Evolutionary conservation across 2,797 vertebrate species (phyloP), one percentile per base, ranked within the genome.

Genomic region (Protosalanx chinensis): DNA sequence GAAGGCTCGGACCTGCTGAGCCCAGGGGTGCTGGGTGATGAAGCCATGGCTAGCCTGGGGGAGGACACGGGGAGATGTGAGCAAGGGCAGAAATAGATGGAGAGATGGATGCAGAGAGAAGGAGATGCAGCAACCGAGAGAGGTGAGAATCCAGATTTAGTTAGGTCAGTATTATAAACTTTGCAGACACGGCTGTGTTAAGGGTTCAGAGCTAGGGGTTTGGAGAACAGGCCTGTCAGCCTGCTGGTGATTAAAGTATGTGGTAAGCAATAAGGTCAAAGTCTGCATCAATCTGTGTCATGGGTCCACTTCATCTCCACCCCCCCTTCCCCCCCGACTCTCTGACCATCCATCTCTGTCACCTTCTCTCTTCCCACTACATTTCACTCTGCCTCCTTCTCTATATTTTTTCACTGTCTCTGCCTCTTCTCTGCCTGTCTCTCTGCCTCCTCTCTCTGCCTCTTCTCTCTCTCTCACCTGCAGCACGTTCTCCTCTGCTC

Each of bases 21-120:
- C 96, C 96, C 97, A 98, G 2, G 91, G 92, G 83, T 99, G 97
- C 87, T 98, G 96, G 23, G 96, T 99, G 91, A 99, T 98, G 86
- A 99, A 99, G 69, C 97, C 97, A 5, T 99, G 97, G 88, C 97
- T 99, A 68, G 96, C 97, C 97, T 99, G 84, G 73, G n/a, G 57
- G 49, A 74, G 30, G 29, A n/a, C 4, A 13, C 60, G 27, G 6
- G 10, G 15, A 12, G n/a, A 33, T 12, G 59, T 16, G 23, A 67
- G 18, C 7, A 18, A 41, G 1, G 37, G 23, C 46, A 15, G 5
- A 51, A 27, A 53, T 5, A 15, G 15, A 29, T 5, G 3, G 13
- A 15, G 62, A 16, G 12, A 27, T 6, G 64, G 7, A 53, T 18
- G 41, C 0, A 67, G 35, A 59, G 59, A 60, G 6, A 30, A 7